These are phyloP conservation scores for Pyrrhosoma nymphula DNA, from an alignment of 2,888 invertebrate species.

Conservation along the genomic window DNA sequence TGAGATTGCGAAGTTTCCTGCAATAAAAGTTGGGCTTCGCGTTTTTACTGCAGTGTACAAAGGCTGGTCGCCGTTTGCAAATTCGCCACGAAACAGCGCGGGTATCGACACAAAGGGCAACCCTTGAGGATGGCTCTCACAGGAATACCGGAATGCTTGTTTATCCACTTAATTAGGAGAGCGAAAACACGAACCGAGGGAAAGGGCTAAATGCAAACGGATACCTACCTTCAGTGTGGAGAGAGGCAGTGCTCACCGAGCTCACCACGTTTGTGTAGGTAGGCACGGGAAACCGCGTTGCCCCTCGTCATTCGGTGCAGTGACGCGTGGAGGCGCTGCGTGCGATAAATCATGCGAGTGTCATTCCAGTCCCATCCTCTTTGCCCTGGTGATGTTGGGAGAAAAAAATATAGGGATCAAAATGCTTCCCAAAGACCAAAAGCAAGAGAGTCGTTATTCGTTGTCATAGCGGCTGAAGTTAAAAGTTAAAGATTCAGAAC, in stretches of 20 bases:
- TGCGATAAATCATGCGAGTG: not conserved
- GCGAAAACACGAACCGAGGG: slow-evolving; percentile 36
- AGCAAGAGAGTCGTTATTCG: too few species aligned
- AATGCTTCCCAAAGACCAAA: not conserved
- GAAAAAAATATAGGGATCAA: not conserved
- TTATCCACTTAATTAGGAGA: slow-evolving; percentile 48
- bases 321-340: not conserved
- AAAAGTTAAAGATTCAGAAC: too few species aligned
- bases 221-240: not conserved
- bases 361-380: not conserved
- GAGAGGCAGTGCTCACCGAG: not conserved
- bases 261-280: not conserved
- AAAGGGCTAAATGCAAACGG: slow-evolving; percentile 38
- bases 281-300: not conserved
- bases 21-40: not conserved
- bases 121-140: slow-evolving; percentile 30
- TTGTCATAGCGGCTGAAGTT: too few species aligned
- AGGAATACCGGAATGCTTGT: slow-evolving; percentile 15
- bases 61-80: not conserved
- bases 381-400: not conserved
- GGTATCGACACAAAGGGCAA: slow-evolving; percentile 3
- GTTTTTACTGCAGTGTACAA: not conserved
- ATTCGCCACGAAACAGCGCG: not conserved
- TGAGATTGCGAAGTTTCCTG: not conserved
- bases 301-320: not conserved